phyloP scores from a whole-genome alignment of 2,113 vertebrate genomes.

The Notarius quadriscutis region DNA sequence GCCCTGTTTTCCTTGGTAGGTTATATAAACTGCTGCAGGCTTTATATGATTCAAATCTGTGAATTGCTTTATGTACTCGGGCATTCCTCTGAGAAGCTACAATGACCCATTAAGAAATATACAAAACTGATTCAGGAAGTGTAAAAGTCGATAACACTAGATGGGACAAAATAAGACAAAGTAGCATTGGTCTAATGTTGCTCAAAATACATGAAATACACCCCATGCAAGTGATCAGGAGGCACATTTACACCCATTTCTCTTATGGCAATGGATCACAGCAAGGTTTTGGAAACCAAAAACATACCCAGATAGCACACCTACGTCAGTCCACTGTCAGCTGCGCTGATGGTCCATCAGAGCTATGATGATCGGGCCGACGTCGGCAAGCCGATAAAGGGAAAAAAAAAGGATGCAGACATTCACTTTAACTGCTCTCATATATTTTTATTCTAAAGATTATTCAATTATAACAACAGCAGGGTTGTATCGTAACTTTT shows the following conservation, averaged over 20 bases:
- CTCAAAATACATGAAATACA: neutral
- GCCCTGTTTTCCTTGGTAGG: conserved; percentile 12
- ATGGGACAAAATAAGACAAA: neutral
- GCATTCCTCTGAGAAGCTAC: conserved; percentile 33
- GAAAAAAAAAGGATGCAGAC: no score
- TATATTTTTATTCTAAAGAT: no score
- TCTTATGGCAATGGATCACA: neutral
- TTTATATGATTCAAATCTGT: conserved; percentile 22
- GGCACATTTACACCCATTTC: neutral
- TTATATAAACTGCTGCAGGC: conserved; percentile 38
- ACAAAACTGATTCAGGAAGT: conserved; percentile 11
- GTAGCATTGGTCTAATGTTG: neutral
- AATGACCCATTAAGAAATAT: conserved; percentile 6
- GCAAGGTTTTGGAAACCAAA: neutral
- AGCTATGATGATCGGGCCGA: no score
- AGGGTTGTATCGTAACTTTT: no score
- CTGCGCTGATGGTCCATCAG: no score
- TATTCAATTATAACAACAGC: no score
- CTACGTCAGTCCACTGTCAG: no score
- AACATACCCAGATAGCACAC: no score
- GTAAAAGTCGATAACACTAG: conserved; percentile 4
- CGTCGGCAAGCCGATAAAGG: no score
- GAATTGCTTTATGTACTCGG: conserved; percentile 19
- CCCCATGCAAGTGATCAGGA: neutral
- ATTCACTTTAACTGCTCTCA: no score